Percentiles rank a stretch among this genome's conserved stretches.
These are phyloP conservation scores for Myxocyprinus asiaticus DNA, from an alignment of 2,113 vertebrate genomes.

Conservation along the genomic window DNA sequence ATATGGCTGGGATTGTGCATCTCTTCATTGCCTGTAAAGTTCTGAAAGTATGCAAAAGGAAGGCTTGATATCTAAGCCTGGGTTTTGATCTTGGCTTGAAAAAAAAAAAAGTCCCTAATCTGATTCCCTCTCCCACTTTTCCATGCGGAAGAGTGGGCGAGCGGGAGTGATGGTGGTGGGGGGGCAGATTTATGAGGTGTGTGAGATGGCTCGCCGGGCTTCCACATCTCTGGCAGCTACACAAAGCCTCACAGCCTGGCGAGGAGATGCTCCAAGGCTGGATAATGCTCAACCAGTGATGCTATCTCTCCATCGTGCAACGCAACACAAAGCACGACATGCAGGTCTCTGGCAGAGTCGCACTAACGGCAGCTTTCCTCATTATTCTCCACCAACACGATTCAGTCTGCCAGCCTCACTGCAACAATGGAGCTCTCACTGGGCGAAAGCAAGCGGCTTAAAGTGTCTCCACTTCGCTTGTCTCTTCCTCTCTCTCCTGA, in stretches of 20 bases:
- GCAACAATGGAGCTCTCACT: slow-evolving; percentile 28
- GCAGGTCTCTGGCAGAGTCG: slow-evolving; percentile 39
- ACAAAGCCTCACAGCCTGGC: slow-evolving; percentile 55
- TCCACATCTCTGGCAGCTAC: slow-evolving; percentile 33
- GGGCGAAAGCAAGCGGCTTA: slow-evolving; percentile 1
- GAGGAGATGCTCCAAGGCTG: slow-evolving; percentile 45
- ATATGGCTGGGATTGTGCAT: not conserved
- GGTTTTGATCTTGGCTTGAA: slow-evolving; percentile 69
- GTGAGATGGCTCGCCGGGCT: slow-evolving; percentile 22
- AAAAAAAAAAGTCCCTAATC: slow-evolving; percentile 71
- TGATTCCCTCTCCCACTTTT: slow-evolving; percentile 71
- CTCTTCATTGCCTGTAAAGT: slow-evolving; percentile 57
- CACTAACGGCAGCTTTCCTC: slow-evolving; percentile 43
- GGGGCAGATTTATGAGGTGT: slow-evolving; percentile 56
- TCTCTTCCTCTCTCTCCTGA: slow-evolving; percentile 24
- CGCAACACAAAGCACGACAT: slow-evolving; percentile 56
- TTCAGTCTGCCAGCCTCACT: slow-evolving; percentile 35
- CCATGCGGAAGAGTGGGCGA: slow-evolving; percentile 53
- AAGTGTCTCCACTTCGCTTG: not conserved
- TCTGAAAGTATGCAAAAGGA: slow-evolving; percentile 71
- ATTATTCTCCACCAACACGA: slow-evolving; percentile 43
- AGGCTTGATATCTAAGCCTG: slow-evolving; percentile 71
- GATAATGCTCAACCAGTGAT: slow-evolving; percentile 65
- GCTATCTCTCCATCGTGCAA: slow-evolving; percentile 53
- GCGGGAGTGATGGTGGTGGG: not conserved